Evolutionary conservation across 2,797 vertebrate genomes (phyloP), one percentile per base, ranked within the genome.

Genomic region (Phyllotis vaccarum): DNA sequence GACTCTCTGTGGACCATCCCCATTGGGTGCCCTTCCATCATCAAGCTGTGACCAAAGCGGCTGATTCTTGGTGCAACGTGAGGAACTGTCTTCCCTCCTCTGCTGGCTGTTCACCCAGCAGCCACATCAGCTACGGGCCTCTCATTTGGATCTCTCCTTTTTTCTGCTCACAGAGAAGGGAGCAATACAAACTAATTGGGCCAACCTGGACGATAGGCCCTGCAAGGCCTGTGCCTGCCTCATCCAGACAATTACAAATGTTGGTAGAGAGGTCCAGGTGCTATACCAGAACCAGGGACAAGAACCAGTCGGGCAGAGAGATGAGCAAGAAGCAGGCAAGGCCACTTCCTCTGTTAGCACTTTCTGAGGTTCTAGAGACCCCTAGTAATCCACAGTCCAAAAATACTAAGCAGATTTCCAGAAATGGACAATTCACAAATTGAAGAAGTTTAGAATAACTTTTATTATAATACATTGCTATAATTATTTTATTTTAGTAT

Each of bases 91-190:
- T 46, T 46, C 17, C 24, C n/a, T 40, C 54, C 37, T 31, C 27
- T 58, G 40, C 13, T 13, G 64, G 14, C n/a, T 22, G 52, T 74
- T 68, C 9, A 0, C 40, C 43, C 43, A 22, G 43, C 37, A 70
- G 10, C 43, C 24, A 0, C 27, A 5, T 43, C 3, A 22, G 29
- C 56, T 3, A 0, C 5, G n/a, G 56, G 1, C 5, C 31, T 52
- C 21, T 54, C 10, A 5, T 60, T 10, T 1, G 2, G 6, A 17
- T 7, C 3, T 11, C 72, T 52, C 24, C 13, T 13, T 60, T 81
- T 37, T 24, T 82, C 13, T 60, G 14, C 2, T 79, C 27, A 2
- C 22, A 60, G 79, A 16, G n/a, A 81, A 81, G 29, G 5, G 17
- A 64, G 46, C 24, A 13, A 27, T 75, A 46, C 14, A 9, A 86